Evolutionary conservation across 2,797 vertebrate genomes (phyloP).

Genomic region (Perdix hodgsoniae): DNA sequence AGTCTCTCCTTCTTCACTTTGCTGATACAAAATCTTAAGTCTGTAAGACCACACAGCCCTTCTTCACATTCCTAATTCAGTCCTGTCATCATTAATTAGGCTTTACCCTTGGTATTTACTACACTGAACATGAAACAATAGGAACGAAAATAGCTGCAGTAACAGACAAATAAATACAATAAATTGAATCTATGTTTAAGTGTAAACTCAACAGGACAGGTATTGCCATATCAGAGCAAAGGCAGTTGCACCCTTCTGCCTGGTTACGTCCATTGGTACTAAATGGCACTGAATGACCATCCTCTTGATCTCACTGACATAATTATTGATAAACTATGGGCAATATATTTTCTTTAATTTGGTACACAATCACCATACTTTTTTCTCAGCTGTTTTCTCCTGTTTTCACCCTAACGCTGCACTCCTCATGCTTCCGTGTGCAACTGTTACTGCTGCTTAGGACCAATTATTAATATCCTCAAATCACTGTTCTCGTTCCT

Average conservation of each 20-base stretch:
- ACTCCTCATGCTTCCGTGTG: background rate
- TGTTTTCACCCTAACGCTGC: accelerated
- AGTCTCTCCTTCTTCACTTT: background rate
- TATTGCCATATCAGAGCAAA: background rate
- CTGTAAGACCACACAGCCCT: background rate
- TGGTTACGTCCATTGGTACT: background rate
- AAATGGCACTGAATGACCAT: background rate
- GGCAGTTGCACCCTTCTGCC: background rate
- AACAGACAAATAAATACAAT: background rate
- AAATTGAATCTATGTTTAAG: background rate
- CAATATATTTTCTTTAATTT: background rate
- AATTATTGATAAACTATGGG: background rate
- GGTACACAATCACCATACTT: background rate
- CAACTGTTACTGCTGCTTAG: background rate
- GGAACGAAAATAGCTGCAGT: background rate
- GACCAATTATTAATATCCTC: background rate
- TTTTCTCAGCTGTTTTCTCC: background rate
- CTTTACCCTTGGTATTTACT: background rate
- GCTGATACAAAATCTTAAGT: background rate
- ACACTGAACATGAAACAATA: background rate
- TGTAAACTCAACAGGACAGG: background rate
- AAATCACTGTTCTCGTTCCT: background rate
- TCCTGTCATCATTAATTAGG: background rate
- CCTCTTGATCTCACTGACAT: background rate
- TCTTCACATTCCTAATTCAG: background rate